Conservation (phyloP, 1,140 invertebrate genomes). For the Chymomyza costata region DNA sequence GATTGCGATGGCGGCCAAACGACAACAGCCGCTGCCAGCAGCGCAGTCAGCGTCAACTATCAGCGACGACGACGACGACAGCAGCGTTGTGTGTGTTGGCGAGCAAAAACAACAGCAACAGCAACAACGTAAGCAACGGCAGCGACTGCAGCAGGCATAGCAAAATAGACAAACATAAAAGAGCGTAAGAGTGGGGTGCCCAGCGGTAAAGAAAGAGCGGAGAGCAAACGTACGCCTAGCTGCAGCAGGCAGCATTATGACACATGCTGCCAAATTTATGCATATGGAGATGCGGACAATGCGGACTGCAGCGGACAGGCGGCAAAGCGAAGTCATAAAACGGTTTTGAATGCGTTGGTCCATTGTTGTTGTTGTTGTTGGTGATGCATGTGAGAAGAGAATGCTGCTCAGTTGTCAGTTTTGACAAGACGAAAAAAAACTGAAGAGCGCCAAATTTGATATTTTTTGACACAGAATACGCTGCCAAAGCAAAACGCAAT, state of each 20-base stretch:
- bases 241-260: slow-evolving; percentile 43
- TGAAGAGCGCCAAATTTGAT: no score
- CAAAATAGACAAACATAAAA: background rate
- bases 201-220: background rate
- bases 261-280: slow-evolving; percentile 47
- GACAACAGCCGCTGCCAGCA: slow-evolving; percentile 72
- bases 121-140: slow-evolving; percentile 5
- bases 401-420: no score
- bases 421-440: no score
- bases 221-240: background rate
- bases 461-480: no score
- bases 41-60: slow-evolving; percentile 2
- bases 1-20: slow-evolving; percentile 75
- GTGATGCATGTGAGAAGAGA: background rate
- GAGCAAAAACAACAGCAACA: slow-evolving; percentile 1
- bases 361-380: background rate
- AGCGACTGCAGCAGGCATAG: slow-evolving; percentile 33
- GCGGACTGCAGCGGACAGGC: no score
- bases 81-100: background rate
- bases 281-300: background rate
- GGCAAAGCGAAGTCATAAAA: no score
- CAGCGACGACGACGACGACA: background rate
- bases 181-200: background rate
- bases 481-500: no score
- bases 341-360: background rate